phyloP scores from a whole-genome alignment of 2,888 invertebrate species.

The Oscheius onirici region DNA sequence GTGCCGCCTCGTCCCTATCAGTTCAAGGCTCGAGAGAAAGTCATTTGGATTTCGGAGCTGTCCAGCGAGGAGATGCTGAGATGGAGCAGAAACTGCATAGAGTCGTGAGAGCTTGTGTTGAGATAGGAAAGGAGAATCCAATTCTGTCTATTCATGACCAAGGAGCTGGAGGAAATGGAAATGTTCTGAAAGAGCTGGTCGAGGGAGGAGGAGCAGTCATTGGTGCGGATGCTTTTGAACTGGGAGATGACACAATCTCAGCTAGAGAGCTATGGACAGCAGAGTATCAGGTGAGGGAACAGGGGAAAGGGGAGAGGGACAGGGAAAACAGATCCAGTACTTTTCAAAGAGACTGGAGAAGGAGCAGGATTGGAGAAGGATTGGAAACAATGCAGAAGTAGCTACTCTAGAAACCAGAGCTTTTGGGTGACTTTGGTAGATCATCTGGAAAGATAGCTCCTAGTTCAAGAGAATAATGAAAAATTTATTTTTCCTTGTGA shows the following conservation, averaged over 20 bases:
- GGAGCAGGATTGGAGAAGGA: too few relatives aligned
- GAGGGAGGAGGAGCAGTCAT: constrained; percentile 86
- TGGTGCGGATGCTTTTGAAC: constrained; percentile 84
- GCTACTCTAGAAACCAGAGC: too few relatives aligned
- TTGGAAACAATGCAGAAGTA: too few relatives aligned
- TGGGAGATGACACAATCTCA: constrained; percentile 93
- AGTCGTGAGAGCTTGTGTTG: constrained; percentile 89
- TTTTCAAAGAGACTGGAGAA: too few relatives aligned
- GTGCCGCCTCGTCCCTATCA: constrained; percentile 94
- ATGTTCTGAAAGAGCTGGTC: constrained; percentile 93
- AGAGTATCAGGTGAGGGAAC: constrained; percentile 84
- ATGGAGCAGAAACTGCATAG: constrained; percentile 98
- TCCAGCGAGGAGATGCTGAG: constrained; percentile 94
- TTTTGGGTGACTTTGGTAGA: too few relatives aligned
- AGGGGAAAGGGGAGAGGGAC: too few relatives aligned
- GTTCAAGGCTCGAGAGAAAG: constrained; percentile 78
- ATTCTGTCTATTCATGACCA: constrained; percentile 96
- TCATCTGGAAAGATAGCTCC: too few relatives aligned
- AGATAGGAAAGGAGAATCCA: constrained; percentile 82
- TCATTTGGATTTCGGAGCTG: constrained; percentile 91
- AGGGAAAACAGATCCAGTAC: too few relatives aligned
- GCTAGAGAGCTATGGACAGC: constrained; percentile 96
- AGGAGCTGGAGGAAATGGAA: constrained; percentile 94
- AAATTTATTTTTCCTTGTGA: too few relatives aligned
- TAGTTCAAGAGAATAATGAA: too few relatives aligned